Percentiles rank a stretch among this genome's conserved stretches.
Conservation (phyloP, 2,888 invertebrate species). For the Erebia palarica region DNA sequence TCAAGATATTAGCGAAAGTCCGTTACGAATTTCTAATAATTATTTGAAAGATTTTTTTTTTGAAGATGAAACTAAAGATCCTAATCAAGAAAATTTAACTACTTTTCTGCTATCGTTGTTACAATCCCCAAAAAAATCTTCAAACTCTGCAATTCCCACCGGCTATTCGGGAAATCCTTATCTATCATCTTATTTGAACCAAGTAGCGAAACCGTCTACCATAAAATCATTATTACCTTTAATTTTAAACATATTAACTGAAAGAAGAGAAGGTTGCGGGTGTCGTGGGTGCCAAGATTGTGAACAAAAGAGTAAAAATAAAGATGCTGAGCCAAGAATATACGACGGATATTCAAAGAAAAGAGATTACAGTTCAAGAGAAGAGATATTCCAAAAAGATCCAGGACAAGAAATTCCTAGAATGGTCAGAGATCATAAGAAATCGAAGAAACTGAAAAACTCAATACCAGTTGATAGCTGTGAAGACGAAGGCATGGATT, state of each 20-base stretch:
- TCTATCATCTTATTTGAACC: conserved; percentile 26
- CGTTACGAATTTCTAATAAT: conserved; percentile 24
- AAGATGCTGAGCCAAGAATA: conserved; percentile 36
- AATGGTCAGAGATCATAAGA: conserved; percentile 38
- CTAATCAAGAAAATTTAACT: conserved; percentile 39
- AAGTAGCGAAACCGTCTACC: conserved; percentile 52
- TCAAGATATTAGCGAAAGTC: conserved; percentile 34
- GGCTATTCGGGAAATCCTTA: conserved; percentile 14
- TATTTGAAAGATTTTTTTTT: too few species aligned
- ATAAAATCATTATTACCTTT: conserved; percentile 65
- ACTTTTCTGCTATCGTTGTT: conserved; percentile 33
- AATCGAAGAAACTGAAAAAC: conserved; percentile 36
- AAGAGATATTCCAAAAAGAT: conserved; percentile 39
- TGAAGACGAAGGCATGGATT: conserved; percentile 50
- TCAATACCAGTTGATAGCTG: conserved; percentile 44
- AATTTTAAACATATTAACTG: conserved; percentile 64
- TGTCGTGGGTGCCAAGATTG: conserved; percentile 43
- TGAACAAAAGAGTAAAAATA: conserved; percentile 35
- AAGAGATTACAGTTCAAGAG: conserved; percentile 47
- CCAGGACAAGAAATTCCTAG: conserved; percentile 40
- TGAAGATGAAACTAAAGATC: conserved; percentile 21
- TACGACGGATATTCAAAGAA: conserved; percentile 55
- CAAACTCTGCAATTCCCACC: conserved; percentile 35
- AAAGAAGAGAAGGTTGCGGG: conserved; percentile 52
- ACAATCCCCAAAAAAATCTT: conserved; percentile 32